A percentile compares a stretch with the other conserved stretches of the same genome.
These are phyloP conservation scores for Anser brachyrhynchus DNA, from an alignment of 2,113 vertebrate species.

Conservation along the genomic window DNA sequence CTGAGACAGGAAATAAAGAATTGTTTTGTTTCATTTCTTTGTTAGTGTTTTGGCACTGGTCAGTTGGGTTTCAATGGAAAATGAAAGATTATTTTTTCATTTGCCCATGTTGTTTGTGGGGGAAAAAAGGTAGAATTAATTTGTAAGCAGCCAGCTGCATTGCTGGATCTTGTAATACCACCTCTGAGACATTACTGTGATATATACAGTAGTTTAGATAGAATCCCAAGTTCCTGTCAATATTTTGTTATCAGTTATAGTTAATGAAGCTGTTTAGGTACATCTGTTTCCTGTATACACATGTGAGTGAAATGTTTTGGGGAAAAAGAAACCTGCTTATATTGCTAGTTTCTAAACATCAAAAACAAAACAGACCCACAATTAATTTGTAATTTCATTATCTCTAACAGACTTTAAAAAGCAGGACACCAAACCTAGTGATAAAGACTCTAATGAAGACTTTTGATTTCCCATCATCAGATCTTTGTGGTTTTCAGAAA, in stretches of 20 bases:
- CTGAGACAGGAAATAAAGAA: slow-evolving; percentile 31
- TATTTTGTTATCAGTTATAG: slow-evolving; percentile 25
- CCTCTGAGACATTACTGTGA: slow-evolving; percentile 19
- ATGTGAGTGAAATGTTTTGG: background rate
- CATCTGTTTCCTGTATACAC: slow-evolving; percentile 43
- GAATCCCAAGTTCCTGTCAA: slow-evolving; percentile 29
- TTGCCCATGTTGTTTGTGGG: background rate
- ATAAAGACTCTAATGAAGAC: background rate
- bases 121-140: background rate
- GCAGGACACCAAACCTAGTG: background rate
- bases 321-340: background rate
- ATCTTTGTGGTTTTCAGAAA: slow-evolving; percentile 16
- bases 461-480: background rate
- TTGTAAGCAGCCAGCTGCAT: slow-evolving; percentile 10
- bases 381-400: slow-evolving; percentile 25
- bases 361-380: background rate
- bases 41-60: slow-evolving; percentile 28
- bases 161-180: background rate
- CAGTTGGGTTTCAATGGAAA: slow-evolving; percentile 1
- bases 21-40: background rate
- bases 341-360: slow-evolving; percentile 20
- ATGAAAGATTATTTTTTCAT: slow-evolving; percentile 36
- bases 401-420: slow-evolving; percentile 14
- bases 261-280: slow-evolving; percentile 49
- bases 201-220: background rate